Base-by-base conservation (phyloP, 2,113 vertebrate genomes). In the Nothobranchius furzeri region DNA sequence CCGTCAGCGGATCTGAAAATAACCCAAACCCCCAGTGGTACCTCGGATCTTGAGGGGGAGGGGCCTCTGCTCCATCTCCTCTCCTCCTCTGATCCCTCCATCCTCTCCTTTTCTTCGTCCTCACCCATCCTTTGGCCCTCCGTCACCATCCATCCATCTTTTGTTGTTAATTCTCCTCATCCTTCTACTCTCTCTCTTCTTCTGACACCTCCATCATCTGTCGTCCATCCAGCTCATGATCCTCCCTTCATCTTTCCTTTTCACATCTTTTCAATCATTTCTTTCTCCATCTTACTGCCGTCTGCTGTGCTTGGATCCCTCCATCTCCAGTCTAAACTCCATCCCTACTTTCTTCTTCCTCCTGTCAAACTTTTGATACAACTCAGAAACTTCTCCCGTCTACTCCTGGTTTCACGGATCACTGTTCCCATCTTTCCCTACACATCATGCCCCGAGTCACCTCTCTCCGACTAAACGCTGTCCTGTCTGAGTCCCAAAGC, bases 1-100 rank as follows among this genome's bases (percentile, higher is more conserved):
- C 72, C 35, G 20, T 57, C 36, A 14, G 60, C 71, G 66, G 53
- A 85, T 71, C 74, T 69, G 76, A 72, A 70, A 71, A 78, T 68
- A 78, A 59, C 70, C 56, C 65, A 49, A 81, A 30, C 52, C 56
- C 52, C 40, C 58, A 11, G 12, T 12, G 56, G 35, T 24, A 49
- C 73, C 80, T 70, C 1, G 45, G 59, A 47, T 72, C 83, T 81
- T n/a, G 43, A 60, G 79, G 83, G 75, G 71, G 54, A 30, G 30
- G 30, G 30, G 30, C 30, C 30, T 30, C 30, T 30, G 30, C 30
- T 30, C 30, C 30, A 2, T 30, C 30, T 30, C 30, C 30, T 30
- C 30, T 30, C 30, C 30, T 30, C 12, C 2, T 35, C 50, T 7
- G 20, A 20, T 20, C 20, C 20, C 20, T 20, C 20, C 20, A 20